A percentile compares a stretch with the other conserved stretches of the same genome.
Evolutionary conservation across 2,113 vertebrate species (phyloP).

Genomic region (Silurus glanis): DNA sequence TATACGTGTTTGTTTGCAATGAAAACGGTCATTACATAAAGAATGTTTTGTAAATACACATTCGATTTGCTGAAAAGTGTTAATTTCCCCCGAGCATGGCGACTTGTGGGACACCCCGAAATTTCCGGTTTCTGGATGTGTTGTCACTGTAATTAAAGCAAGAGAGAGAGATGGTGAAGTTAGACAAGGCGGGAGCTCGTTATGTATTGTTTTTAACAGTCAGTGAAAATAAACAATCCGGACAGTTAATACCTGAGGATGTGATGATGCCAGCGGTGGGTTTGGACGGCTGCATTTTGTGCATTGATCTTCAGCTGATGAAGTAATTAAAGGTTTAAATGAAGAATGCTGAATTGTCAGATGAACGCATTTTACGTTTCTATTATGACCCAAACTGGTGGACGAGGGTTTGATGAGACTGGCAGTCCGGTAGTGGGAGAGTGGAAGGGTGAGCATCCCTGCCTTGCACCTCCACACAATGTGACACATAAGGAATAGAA

Average conservation of each 20-base stretch:
- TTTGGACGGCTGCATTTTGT: not conserved
- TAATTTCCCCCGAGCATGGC: too few relatives aligned
- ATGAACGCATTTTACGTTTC: not conserved
- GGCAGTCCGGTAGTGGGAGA: not conserved
- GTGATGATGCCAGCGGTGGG: not conserved
- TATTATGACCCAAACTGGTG: not conserved
- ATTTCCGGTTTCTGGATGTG: not conserved
- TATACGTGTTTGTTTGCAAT: too few relatives aligned
- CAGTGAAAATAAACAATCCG: not conserved
- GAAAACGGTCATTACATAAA: too few relatives aligned
- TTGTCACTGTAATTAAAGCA: not conserved
- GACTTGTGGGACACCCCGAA: too few relatives aligned
- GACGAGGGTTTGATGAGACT: not conserved
- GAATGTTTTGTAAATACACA: too few relatives aligned
- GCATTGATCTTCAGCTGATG: not conserved
- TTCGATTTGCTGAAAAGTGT: too few relatives aligned
- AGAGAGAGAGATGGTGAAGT: not conserved
- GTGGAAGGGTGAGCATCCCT: not conserved
- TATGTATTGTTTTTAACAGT: slow-evolving; percentile 3
- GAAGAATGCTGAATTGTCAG: not conserved
- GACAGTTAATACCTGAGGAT: slow-evolving; percentile 1
- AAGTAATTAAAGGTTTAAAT: not conserved
- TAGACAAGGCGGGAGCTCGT: not conserved
- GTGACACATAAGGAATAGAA: not conserved
- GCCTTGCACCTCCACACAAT: not conserved